Conservation (phyloP, 2,797 vertebrate species). For the Falco columbarius region DNA sequence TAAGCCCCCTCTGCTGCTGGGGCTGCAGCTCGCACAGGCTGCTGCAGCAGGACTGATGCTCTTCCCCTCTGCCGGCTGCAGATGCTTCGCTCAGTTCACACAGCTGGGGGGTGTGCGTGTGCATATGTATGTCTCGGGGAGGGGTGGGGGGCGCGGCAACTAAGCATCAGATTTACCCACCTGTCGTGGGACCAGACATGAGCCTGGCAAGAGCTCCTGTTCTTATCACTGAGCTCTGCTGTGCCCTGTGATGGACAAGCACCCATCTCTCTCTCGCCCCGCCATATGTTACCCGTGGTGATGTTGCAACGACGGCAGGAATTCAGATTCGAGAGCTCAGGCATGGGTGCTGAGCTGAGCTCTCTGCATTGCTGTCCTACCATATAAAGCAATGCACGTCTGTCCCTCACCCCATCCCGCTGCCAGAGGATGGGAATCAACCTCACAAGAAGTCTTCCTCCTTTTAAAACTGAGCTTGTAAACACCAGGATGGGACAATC, state of each 20-base stretch:
- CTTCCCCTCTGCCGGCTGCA: not conserved
- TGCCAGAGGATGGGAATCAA: not conserved
- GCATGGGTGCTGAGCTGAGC: not conserved
- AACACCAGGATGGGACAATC: not conserved
- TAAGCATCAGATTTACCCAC: not conserved
- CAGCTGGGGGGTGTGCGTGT: accelerated
- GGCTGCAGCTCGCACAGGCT: accelerated
- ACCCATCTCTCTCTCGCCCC: not conserved
- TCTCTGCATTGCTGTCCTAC: not conserved
- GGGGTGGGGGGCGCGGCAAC: no score
- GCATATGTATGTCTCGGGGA: accelerated
- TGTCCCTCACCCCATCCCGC: not conserved
- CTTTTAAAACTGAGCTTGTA: not conserved
- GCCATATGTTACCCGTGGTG: not conserved
- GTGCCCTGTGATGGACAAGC: not conserved
- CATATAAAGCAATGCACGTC: accelerated
- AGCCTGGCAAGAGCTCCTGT: not conserved
- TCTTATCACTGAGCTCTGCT: not conserved
- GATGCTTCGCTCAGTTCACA: not conserved
- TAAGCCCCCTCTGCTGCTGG: not conserved
- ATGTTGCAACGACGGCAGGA: accelerated
- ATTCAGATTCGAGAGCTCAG: not conserved
- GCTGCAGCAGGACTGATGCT: not conserved
- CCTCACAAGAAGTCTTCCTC: not conserved
- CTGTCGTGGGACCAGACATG: not conserved